A percentile compares a stretch with the other conserved stretches of the same genome.
These are phyloP conservation scores for Zosterops lateralis DNA, from an alignment of 2,113 vertebrate genomes.

Conservation along the genomic window DNA sequence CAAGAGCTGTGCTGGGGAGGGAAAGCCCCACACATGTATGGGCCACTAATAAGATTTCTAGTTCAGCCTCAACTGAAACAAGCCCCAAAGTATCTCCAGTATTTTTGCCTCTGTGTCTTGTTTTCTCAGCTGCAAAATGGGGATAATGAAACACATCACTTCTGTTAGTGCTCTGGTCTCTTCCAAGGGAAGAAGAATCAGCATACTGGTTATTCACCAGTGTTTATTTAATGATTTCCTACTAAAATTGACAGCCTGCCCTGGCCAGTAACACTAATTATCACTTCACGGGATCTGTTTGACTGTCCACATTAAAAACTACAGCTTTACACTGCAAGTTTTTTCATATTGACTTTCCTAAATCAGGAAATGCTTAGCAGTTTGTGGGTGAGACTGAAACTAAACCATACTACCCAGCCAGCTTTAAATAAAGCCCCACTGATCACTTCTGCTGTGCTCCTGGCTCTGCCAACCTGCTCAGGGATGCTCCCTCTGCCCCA, in stretches of 20 bases:
- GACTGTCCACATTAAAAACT: neutral
- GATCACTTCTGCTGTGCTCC: neutral
- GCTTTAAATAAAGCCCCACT: neutral
- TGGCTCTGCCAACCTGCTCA: neutral
- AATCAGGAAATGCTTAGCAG: neutral
- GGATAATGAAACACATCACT: neutral
- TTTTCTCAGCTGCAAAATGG: conserved; percentile 23
- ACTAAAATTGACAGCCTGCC: neutral
- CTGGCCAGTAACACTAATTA: neutral
- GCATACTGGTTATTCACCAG: neutral
- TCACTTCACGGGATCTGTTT: neutral
- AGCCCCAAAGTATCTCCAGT: neutral
- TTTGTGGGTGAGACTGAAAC: neutral
- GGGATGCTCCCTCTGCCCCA: neutral
- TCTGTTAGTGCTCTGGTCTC: neutral
- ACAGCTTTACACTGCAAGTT: neutral
- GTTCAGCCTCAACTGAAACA: neutral
- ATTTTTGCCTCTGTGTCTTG: neutral
- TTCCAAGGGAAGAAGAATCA: neutral
- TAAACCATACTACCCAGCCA: neutral
- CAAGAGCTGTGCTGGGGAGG: neutral
- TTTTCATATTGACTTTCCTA: neutral
- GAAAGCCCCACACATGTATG: neutral
- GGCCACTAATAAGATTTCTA: neutral
- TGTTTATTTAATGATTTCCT: conserved; percentile 11